A percentile compares a stretch with the other conserved stretches of the same genome.
Evolutionary conservation across 2,113 vertebrate species (phyloP).

Genomic region (Lucifuga dentata): DNA sequence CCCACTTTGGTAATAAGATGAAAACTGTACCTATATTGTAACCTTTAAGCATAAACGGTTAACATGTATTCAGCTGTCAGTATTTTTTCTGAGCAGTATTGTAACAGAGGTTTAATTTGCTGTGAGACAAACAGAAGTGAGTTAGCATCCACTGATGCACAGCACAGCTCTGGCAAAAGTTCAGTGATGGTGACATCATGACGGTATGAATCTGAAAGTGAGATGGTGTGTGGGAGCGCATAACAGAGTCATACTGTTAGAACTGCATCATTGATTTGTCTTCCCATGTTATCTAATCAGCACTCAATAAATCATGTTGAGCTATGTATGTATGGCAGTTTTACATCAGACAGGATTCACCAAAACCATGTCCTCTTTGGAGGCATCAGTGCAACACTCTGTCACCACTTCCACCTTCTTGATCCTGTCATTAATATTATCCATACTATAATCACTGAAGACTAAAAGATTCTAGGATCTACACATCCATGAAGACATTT

Average conservation of each 20-base stretch:
- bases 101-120: neutral
- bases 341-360: slow-evolving; percentile 36
- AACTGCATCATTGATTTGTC: slow-evolving; percentile 54
- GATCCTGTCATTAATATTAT: neutral
- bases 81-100: neutral
- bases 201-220: slow-evolving; percentile 37
- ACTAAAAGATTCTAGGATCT: neutral
- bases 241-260: slow-evolving; percentile 44
- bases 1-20: too few relatives aligned
- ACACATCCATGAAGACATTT: too few relatives aligned
- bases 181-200: slow-evolving; percentile 48
- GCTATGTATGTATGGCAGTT: slow-evolving; percentile 16
- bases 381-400: too few relatives aligned
- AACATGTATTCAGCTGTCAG: neutral
- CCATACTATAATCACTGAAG: neutral
- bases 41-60: too few relatives aligned
- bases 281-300: slow-evolving; percentile 31
- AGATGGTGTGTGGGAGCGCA: slow-evolving; percentile 66
- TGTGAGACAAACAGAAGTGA: slow-evolving; percentile 20
- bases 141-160: slow-evolving; percentile 28
- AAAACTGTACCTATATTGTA: too few relatives aligned
- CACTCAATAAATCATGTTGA: too few relatives aligned
- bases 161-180: slow-evolving; percentile 37
- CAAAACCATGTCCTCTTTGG: slow-evolving; percentile 11
- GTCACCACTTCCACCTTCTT: too few relatives aligned